A percentile compares a stretch with the other conserved stretches of the same genome.
Conservation (phyloP, 2,888 invertebrate genomes). For the Tetragonula carbonaria region DNA sequence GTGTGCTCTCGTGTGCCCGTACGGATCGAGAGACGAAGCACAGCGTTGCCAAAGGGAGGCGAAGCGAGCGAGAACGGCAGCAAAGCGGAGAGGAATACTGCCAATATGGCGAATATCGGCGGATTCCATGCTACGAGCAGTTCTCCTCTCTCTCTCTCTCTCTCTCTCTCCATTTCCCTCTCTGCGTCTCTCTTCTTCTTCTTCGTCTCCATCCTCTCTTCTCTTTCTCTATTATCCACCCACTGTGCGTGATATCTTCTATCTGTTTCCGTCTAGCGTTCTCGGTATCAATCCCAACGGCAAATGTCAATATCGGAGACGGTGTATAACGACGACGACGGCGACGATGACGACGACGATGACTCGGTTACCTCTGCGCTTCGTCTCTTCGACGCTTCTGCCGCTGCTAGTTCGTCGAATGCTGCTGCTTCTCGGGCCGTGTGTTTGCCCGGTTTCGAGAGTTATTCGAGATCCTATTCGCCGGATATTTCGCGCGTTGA, state of each 20-base stretch:
- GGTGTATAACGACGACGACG: conserved; percentile 40
- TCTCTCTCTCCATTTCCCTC: conserved; percentile 27
- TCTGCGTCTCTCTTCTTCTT: conserved; percentile 3
- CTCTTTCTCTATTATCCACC: background rate
- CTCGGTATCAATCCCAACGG: conserved; percentile 62
- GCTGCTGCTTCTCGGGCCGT: background rate
- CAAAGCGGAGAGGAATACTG: conserved; percentile 68
- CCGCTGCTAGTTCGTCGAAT: background rate
- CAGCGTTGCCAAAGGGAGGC: conserved; percentile 62
- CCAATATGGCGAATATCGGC: conserved; percentile 72
- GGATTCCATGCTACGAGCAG: conserved; percentile 59
- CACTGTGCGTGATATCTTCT: background rate
- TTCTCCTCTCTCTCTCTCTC: conserved; percentile 26
- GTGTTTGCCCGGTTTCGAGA: background rate
- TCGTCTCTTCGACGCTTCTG: conserved; percentile 25
- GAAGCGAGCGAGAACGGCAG: conserved; percentile 64
- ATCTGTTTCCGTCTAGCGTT: conserved; percentile 20
- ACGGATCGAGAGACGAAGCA: conserved; percentile 48
- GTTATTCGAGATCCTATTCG: background rate
- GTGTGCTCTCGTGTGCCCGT: conserved; percentile 58
- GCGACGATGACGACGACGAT: conserved; percentile 33
- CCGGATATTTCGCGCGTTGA: too few relatives aligned
- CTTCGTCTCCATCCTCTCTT: background rate
- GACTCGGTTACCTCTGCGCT: conserved; percentile 22
- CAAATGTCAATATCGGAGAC: conserved; percentile 68